phyloP scores from a whole-genome alignment of 2,888 invertebrate species.

The Cerceris rybyensis region DNA sequence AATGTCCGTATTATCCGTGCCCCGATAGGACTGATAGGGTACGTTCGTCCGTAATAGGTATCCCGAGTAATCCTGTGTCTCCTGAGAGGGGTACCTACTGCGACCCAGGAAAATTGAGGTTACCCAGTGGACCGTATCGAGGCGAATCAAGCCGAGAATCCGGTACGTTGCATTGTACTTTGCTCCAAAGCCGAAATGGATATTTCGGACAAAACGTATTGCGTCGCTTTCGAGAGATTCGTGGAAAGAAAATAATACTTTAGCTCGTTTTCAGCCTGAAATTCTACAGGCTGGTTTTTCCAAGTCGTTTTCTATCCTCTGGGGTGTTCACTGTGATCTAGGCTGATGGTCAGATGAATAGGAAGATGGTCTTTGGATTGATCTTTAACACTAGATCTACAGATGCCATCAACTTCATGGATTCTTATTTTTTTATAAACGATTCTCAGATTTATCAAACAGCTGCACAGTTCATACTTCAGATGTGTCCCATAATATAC shows the following conservation, averaged over 20 bases:
- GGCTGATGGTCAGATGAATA: too few relatives aligned
- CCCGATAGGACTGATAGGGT: slow-evolving; percentile 58
- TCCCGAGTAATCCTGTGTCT: slow-evolving; percentile 63
- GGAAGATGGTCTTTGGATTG: too few relatives aligned
- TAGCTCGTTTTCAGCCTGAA: neutral
- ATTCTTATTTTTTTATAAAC: too few relatives aligned
- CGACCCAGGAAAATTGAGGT: slow-evolving; percentile 70
- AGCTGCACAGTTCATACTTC: too few relatives aligned
- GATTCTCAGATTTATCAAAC: too few relatives aligned
- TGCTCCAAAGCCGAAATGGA: slow-evolving; percentile 22
- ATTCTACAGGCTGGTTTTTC: neutral
- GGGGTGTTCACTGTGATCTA: neutral
- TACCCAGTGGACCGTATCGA: slow-evolving; percentile 65
- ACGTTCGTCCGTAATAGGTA: slow-evolving; percentile 61
- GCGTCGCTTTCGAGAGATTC: neutral
- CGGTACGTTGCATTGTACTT: slow-evolving; percentile 55
- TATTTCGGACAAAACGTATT: slow-evolving; percentile 20
- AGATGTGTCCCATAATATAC: too few relatives aligned
- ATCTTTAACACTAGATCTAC: too few relatives aligned
- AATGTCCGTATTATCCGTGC: slow-evolving; percentile 54
- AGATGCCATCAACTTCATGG: too few relatives aligned
- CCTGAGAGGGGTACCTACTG: slow-evolving; percentile 55
- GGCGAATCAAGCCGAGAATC: slow-evolving; percentile 55
- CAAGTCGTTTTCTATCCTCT: neutral
- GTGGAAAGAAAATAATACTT: neutral